Percentiles rank a stretch among this genome's conserved stretches.
phyloP scores from a whole-genome alignment of 92 coral and sea anemone species.

The Epizoanthus fatuus region DNA sequence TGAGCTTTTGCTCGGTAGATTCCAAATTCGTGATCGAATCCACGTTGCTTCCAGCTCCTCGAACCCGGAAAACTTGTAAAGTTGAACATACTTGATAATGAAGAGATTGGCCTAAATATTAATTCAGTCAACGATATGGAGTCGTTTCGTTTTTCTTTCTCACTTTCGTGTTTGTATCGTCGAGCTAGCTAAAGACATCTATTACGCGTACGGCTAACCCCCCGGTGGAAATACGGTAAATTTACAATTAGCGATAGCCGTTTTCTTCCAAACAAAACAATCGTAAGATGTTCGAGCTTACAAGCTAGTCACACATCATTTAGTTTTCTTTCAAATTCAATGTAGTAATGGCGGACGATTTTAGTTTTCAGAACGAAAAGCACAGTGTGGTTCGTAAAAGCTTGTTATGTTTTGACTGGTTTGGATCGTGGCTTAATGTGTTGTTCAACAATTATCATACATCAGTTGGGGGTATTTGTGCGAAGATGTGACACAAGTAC shows the following conservation, averaged over 20 bases:
- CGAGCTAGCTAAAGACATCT: constrained; percentile 14
- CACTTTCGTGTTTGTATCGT: constrained; percentile 37
- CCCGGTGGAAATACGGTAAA: constrained; percentile 40
- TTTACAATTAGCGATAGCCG: constrained; percentile 30
- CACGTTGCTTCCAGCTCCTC: constrained; percentile 8
- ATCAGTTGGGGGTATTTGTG: constrained; percentile 40
- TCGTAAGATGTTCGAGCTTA: neutral
- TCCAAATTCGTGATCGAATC: constrained; percentile 16
- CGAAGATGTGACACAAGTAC: constrained; percentile 23
- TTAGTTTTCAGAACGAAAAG: constrained; percentile 27
- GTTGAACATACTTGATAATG: constrained; percentile 32
- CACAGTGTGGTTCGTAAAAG: neutral
- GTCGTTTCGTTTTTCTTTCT: constrained; percentile 22
- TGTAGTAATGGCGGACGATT: constrained; percentile 42
- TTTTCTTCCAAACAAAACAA: constrained; percentile 17
- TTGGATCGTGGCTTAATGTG: neutral
- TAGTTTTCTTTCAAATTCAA: constrained; percentile 33
- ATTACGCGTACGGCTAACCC: constrained; percentile 45
- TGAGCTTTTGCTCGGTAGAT: constrained; percentile 8
- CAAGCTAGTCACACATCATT: constrained; percentile 47
- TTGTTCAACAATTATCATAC: constrained; percentile 37
- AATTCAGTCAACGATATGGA: constrained; percentile 19
- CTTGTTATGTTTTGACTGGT: constrained; percentile 32
- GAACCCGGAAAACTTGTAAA: constrained; percentile 45
- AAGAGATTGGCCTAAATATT: constrained; percentile 9